phyloP scores from a whole-genome alignment of 2,888 invertebrate genomes.

The Andricus quercusramuli region DNA sequence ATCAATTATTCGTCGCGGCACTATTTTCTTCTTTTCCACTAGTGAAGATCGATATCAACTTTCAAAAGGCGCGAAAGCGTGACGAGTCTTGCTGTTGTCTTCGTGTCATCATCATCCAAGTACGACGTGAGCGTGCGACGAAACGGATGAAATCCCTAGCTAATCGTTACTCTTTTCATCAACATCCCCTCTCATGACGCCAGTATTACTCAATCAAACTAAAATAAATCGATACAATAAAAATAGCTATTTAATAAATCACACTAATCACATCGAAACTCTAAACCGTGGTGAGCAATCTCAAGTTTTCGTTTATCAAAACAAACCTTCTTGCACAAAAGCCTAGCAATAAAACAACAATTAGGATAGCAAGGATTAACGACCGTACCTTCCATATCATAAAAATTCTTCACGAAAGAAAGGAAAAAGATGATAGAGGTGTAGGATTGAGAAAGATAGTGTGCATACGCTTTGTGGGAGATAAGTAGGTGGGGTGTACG shows the following conservation, averaged over 20 bases:
- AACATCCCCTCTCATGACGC: constrained; percentile 18
- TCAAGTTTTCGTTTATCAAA: background rate
- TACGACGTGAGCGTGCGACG: constrained; percentile 39
- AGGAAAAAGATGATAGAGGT: constrained; percentile 29
- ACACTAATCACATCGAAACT: background rate
- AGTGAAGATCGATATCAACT: constrained; percentile 53
- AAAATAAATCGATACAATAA: background rate
- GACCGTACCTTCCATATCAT: background rate
- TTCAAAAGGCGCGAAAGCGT: constrained; percentile 55
- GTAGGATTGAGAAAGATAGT: constrained; percentile 35
- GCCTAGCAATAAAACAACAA: background rate
- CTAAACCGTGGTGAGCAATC: background rate
- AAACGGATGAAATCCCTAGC: constrained; percentile 43
- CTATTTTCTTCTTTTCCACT: constrained; percentile 39
- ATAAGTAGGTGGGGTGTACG: constrained; percentile 59
- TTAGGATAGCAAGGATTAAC: background rate
- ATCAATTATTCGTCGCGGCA: constrained; percentile 49
- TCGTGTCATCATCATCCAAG: constrained; percentile 31
- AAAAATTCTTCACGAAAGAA: constrained; percentile 4
- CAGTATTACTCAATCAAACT: background rate
- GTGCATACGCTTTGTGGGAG: constrained; percentile 56
- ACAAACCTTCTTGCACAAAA: background rate
- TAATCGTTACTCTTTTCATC: constrained; percentile 40
- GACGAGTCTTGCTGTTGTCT: constrained; percentile 33
- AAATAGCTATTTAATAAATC: background rate